Evolutionary conservation across 2,888 invertebrate species (phyloP), one percentile per base, ranked within the genome.

Genomic region (Pristionchus fissidentatus): DNA sequence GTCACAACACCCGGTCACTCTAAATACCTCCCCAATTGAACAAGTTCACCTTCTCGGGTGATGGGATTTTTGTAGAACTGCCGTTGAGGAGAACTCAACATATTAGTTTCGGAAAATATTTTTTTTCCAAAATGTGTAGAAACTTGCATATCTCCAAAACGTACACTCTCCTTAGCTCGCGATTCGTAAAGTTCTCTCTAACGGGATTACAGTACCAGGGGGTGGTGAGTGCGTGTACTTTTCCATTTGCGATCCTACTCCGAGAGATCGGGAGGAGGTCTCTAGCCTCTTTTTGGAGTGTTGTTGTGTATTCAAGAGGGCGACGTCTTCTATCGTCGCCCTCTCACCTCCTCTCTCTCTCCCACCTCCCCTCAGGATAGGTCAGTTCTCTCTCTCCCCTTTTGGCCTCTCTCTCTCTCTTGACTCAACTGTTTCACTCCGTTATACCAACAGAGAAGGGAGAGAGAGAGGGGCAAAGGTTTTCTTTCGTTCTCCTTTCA

Each of bases 401-500:
- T 62, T 26, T 62, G 13, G 8, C 62, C 35, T 38, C 29, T 26
- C 49, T 26, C 49, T 35, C 32, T 13, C 70, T 70, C 70, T 70
- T 70, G 70, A 70, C 70, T 70, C 70, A 70, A 70, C 70, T 70
- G 70, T 70, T 70, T 70, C 70, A 70, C 70, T 41, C 43, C 70
- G 38, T 41, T 70, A 70, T 70, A 70, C 70, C 38, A 38, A 70
- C 41, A 70, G 70, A 41, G 38, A 70, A 41, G 41, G n/a, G n/a
- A n/a, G n/a, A n/a, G n/a, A n/a, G n/a, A n/a, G n/a, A n/a, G n/a
- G 70, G n/a, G 41, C 62, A 19, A 49, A 70, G 29, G 70, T 41
- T 70, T 70, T 70, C 43, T 41, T 70, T 70, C 41, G 38, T 70
- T 32, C 22, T 41, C 41, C 70, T 43, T 26, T 77, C 52, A 19